Conservation (phyloP, 2,888 invertebrate genomes). For the Synanthedon andrenaeformis region DNA sequence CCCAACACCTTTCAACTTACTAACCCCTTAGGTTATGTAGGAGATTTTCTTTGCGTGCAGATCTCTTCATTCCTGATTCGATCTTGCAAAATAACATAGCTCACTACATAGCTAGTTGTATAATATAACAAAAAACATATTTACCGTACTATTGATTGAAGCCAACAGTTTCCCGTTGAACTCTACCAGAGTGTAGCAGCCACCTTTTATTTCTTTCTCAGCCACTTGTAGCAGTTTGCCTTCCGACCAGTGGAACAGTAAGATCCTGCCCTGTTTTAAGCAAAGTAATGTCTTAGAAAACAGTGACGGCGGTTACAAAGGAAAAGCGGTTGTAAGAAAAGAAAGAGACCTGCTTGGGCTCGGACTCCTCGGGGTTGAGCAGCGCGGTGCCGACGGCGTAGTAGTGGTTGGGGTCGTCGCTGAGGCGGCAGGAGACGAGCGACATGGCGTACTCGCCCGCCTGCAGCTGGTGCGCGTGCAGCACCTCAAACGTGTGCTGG, state of each 20-base stretch:
- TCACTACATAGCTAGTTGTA: too few species aligned
- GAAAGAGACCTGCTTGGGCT: conserved; percentile 80
- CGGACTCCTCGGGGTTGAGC: conserved; percentile 95
- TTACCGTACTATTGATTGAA: conserved; percentile 94
- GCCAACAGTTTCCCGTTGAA: conserved; percentile 97
- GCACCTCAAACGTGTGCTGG: conserved; percentile 96
- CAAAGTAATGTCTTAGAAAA: not conserved
- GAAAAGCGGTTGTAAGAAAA: too few species aligned
- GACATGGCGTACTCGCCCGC: conserved; percentile 92
- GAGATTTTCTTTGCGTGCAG: too few species aligned
- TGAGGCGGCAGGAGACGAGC: conserved; percentile 88
- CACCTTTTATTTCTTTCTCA: conserved; percentile 97
- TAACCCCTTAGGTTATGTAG: too few species aligned
- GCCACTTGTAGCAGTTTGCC: conserved; percentile 87
- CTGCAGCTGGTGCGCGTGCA: conserved; percentile 94
- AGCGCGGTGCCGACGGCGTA: conserved; percentile 95
- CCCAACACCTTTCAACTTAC: too few species aligned
- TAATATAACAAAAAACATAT: too few species aligned
- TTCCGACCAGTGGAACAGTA: conserved; percentile 92
- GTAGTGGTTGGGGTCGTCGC: conserved; percentile 92
- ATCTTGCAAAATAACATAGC: too few species aligned
- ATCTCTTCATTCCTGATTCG: too few species aligned
- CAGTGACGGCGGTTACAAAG: not conserved
- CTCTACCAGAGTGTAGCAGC: conserved; percentile 91
- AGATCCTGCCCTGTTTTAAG: conserved; percentile 76